Conservation (phyloP, 2,888 invertebrate species). For the Drosophila melanosoma region DNA sequence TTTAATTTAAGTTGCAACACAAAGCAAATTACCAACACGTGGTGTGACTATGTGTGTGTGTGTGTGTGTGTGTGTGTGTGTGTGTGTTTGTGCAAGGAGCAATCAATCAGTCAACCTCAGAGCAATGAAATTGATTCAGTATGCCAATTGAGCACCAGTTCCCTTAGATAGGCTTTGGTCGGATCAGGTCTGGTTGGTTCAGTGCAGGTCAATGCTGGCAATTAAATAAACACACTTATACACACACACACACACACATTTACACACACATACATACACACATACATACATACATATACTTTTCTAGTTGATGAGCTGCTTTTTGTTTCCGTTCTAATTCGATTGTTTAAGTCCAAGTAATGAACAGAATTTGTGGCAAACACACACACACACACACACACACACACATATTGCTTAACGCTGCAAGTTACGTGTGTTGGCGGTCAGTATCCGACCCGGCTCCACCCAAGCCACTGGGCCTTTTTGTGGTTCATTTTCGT, state of each 20-base stretch:
- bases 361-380: slow-evolving; percentile 46
- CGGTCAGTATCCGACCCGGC: slow-evolving; percentile 10
- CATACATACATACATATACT: not conserved
- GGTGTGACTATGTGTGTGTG: not conserved
- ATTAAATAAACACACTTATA: slow-evolving; percentile 11
- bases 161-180: not conserved
- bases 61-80: not conserved
- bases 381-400: slow-evolving; percentile 15
- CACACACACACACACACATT: slow-evolving; percentile 8
- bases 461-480: slow-evolving; percentile 5
- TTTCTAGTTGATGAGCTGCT: slow-evolving; percentile 22
- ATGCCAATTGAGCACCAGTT: slow-evolving; percentile 5
- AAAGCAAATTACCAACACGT: slow-evolving; percentile 31
- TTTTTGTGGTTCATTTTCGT: slow-evolving; percentile 65
- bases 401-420: slow-evolving; percentile 25
- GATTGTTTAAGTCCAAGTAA: slow-evolving; percentile 69
- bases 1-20: slow-evolving; percentile 50
- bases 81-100: not conserved
- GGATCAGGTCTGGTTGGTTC: slow-evolving; percentile 1
- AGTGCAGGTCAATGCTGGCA: not conserved
- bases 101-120: not conserved
- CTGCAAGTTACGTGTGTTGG: slow-evolving; percentile 46
- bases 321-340: slow-evolving; percentile 61
- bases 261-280: not conserved
- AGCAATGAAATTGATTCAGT: slow-evolving; percentile 13